Evolutionary conservation across 2,113 vertebrate genomes (phyloP).

Genomic region (Dasyprocta punctata): DNA sequence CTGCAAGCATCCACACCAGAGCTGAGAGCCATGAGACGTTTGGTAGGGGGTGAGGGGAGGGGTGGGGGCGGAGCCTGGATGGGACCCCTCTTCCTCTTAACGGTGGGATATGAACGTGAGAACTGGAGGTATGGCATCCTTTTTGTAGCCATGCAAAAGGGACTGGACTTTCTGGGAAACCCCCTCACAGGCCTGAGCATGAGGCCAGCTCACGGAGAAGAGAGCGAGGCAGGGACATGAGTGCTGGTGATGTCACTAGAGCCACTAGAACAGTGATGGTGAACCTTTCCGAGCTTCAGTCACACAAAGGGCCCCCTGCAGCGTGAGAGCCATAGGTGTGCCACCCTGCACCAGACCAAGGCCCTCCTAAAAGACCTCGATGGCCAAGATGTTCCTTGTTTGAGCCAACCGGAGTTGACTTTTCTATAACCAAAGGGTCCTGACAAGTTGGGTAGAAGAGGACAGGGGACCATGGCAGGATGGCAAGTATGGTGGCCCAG

Average conservation of each 20-base stretch:
- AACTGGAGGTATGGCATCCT: neutral
- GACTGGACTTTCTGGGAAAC: neutral
- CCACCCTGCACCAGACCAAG: neutral
- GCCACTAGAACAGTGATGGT: neutral
- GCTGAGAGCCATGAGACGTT: neutral
- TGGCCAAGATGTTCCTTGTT: neutral
- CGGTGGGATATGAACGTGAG: fast-evolving
- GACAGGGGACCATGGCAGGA: neutral
- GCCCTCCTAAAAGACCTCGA: neutral
- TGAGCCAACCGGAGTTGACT: neutral
- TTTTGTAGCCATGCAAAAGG: neutral
- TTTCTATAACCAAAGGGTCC: neutral
- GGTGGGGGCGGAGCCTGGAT: neutral
- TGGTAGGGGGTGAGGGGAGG: neutral
- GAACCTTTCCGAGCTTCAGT: neutral
- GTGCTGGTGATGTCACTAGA: neutral
- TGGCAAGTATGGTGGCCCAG: neutral
- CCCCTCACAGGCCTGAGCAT: fast-evolving
- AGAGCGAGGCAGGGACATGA: neutral
- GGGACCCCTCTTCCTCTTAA: neutral
- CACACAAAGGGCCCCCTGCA: neutral
- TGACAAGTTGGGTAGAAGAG: neutral
- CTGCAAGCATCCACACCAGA: fast-evolving
- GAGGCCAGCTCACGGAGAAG: neutral
- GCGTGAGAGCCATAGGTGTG: neutral